Base-by-base conservation (phyloP, 2,113 vertebrate species). In the Herpetotheres cachinnans region DNA sequence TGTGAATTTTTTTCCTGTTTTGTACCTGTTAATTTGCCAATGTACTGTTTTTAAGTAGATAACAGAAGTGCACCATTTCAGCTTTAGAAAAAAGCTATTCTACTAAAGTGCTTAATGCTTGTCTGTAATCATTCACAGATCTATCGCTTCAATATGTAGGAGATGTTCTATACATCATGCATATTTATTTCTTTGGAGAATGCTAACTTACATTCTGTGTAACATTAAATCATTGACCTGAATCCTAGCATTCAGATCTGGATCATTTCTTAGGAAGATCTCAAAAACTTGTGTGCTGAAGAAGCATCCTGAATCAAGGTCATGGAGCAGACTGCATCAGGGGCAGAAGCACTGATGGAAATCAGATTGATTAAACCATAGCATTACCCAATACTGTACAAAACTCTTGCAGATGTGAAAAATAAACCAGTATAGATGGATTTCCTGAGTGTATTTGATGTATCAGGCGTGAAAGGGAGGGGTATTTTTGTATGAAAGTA, bases 271-370 rank as follows among this genome's bases (percentile, higher is more conserved):
- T 80, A 16, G 1, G 11, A 82, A 78, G 55, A 52, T 16, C 42
- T 67, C 12, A 49, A 71, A 49, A 70, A 25, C 26, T 25, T 34
- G 34, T 47, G 22, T 5, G 15, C 5, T 2, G 22, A 6, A 61
- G n/a, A 47, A 62, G 4, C 44, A 27, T 46, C 50, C 29, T 44
- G 26, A 73, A 25, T 54, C 32, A 54, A 65, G 63, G 69, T 83
- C 63, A 13, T 1, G 3, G 21, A 72, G 13, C 44, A 81, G 69
- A 54, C 17, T 1, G 0, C 9, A 4, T 25, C 47, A 24, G n/a
- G 20, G 67, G 16, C 86, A 87, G n/a, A 74, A 27, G 13, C 42
- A 63, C 10, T 40, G 32, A n/a, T 86, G 50, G 62, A 81, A 73
- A 72, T 46, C 5, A 13, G 46, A 26, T 17, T 29, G 67, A 83